These are phyloP conservation scores for Chrysocyon brachyurus DNA, from an alignment of 2,797 vertebrate species.

Conservation along the genomic window DNA sequence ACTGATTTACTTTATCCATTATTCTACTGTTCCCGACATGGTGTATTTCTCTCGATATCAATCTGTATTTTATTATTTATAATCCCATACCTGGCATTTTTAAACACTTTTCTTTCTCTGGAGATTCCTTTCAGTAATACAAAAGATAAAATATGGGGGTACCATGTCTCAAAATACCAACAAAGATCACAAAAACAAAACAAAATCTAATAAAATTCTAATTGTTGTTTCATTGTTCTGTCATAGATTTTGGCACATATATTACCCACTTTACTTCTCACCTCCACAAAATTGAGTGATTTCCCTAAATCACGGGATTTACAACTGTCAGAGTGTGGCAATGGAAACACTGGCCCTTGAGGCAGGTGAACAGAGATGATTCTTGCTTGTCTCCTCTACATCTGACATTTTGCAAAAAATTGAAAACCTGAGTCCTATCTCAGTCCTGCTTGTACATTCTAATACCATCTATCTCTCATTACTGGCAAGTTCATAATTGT, in stretches of 20 bases:
- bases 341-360: too few relatives aligned
- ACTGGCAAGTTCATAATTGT: not conserved
- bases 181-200: not conserved
- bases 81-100: not conserved
- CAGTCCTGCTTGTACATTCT: not conserved
- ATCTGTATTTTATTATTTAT: not conserved
- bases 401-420: not conserved
- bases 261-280: not conserved
- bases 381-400: not conserved
- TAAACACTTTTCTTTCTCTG: not conserved
- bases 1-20: not conserved
- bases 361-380: rapidly evolving
- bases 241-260: not conserved
- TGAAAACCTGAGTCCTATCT: not conserved
- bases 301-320: not conserved
- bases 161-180: not conserved
- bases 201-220: not conserved
- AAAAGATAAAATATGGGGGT: not conserved
- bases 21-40: not conserved
- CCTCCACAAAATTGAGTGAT: not conserved
- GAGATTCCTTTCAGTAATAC: not conserved
- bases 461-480: not conserved
- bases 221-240: not conserved
- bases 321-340: not conserved
- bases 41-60: not conserved